Percentiles rank a stretch among this genome's conserved stretches.
Evolutionary conservation across 2,888 invertebrate genomes (phyloP).

Genomic region (Caenorhabditis angaria): DNA sequence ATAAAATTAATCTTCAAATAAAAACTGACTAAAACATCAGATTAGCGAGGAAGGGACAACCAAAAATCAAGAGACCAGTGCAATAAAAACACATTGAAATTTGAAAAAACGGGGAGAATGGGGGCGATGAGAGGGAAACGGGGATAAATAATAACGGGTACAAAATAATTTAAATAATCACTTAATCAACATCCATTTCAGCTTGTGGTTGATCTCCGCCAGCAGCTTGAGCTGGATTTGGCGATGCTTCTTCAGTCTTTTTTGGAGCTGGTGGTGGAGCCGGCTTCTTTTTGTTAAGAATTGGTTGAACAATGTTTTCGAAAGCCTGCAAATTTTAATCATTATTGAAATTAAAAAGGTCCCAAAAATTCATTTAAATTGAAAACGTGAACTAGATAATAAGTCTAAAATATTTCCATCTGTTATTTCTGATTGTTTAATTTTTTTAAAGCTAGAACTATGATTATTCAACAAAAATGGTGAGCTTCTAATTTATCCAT

Average conservation of each 20-base stretch:
- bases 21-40: slow-evolving; percentile 1
- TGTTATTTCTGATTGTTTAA: no score
- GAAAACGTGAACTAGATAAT: no score
- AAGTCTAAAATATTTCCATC: no score
- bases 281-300: slow-evolving; percentile 90
- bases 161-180: slow-evolving; percentile 15
- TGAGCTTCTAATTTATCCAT: no score
- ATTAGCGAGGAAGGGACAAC: background rate
- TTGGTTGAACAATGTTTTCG: slow-evolving; percentile 78
- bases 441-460: no score
- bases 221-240: slow-evolving; percentile 15
- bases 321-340: slow-evolving; percentile 74
- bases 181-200: slow-evolving; percentile 49
- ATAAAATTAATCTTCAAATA: background rate
- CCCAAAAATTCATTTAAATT: no score
- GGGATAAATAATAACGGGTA: background rate
- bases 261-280: slow-evolving; percentile 77
- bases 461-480: background rate
- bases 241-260: no score
- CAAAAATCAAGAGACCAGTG: slow-evolving; percentile 3
- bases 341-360: no score
- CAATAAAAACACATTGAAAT: slow-evolving; percentile 3
- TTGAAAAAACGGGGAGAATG: background rate
- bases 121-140: background rate
- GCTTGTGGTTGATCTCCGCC: slow-evolving; percentile 33